Base-by-base conservation (phyloP, 2,888 invertebrate species). In the Tinea pellionella region DNA sequence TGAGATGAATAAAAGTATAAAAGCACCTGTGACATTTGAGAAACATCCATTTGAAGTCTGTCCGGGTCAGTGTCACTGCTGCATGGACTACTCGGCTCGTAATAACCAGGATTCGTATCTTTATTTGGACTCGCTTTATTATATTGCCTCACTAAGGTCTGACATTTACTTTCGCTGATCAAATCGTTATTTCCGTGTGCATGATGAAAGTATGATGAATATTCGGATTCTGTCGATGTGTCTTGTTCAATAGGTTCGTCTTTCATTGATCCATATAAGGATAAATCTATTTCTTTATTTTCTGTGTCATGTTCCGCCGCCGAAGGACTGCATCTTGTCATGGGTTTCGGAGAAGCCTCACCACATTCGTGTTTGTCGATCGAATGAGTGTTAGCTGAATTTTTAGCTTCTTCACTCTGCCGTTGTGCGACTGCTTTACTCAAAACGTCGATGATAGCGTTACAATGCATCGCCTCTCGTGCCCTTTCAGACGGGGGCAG, bases 21-120 rank as follows among this genome's bases (percentile, higher is more conserved):
- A 47, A 16, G n/a, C 60, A 86, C 86, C 84, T 87, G 87, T 66
- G 86, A 85, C 77, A 86, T 80, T 70, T 87, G 87, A 24, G 87
- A 87, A 65, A 91, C 91, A 74, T 93, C 93, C 77, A 93, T 93
- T 69, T 93, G 93, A 67, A 93, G 78, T 67, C 93, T 84, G 66
- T 92, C 93, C 1, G 92, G 92, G 80, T 94, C 94, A 0, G 93
- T 93, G 65, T 91, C 91, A 71, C 91, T 91, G 73, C 92, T 92
- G 73, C 90, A 92, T 64, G 90, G 89, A 68, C 90, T 90, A 70
- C 89, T 89, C 53, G 89, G 90, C 64, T 89, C 88, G 63, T 86
- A 89, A 61, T 86, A 86, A 30, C 87, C 83, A 59, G 88, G 74
- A 64, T 83, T 89, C 64, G 82, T 89, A 62, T 89, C 89, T 64